These are phyloP conservation scores for Thereva unica DNA, from an alignment of 2,888 invertebrate species.

Conservation along the genomic window DNA sequence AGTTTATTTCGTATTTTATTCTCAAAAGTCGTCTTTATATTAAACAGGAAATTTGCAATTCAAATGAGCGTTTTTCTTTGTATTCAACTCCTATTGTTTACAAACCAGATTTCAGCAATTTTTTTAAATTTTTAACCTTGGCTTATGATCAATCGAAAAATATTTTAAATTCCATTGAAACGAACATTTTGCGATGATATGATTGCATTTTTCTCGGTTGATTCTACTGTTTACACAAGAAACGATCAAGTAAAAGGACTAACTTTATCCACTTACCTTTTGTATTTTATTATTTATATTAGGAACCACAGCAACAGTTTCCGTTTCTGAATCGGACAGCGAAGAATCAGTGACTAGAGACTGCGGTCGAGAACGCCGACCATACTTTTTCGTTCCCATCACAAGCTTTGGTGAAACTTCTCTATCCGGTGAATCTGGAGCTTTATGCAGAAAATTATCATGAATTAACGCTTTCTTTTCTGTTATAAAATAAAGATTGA, in stretches of 20 bases:
- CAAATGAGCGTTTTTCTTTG: too few species aligned
- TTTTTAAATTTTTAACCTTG: too few species aligned
- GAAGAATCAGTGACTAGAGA: conserved; percentile 54
- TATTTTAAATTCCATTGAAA: too few species aligned
- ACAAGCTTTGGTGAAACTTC: conserved; percentile 75
- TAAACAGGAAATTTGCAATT: too few species aligned
- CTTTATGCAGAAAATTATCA: conserved; percentile 52
- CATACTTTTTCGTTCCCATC: conserved; percentile 76
- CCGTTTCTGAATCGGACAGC: conserved; percentile 55
- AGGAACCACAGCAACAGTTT: conserved; percentile 48
- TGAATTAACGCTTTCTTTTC: conserved; percentile 52
- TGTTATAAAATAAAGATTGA: conserved; percentile 40
- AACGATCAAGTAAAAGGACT: too few species aligned
- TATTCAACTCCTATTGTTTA: too few species aligned
- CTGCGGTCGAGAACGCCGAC: conserved; percentile 70
- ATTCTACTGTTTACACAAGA: too few species aligned
- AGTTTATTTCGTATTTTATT: too few species aligned
- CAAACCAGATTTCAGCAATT: too few species aligned
- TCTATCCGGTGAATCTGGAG: conserved; percentile 64
- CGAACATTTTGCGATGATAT: too few species aligned
- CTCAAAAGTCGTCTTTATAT: too few species aligned
- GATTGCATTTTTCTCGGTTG: conserved; percentile 10
- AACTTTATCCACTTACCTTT: conserved; percentile 43
- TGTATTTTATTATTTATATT: conserved; percentile 46
- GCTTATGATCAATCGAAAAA: too few species aligned